Conservation (phyloP, 2,113 vertebrate species). For the Motacilla alba region DNA sequence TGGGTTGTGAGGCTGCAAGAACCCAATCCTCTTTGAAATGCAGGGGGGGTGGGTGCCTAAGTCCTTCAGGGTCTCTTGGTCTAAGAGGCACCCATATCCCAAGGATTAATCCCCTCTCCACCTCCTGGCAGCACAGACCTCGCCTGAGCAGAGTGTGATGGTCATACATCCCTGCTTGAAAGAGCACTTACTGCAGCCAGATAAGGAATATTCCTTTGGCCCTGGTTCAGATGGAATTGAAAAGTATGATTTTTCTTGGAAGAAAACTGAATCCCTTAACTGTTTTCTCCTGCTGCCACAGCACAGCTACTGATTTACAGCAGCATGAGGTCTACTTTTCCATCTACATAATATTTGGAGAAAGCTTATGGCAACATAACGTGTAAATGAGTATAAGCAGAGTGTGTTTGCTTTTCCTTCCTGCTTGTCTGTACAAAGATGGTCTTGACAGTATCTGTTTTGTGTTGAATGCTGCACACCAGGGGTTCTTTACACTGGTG, state of each 20-base stretch:
- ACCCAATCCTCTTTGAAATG: not conserved
- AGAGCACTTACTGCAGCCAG: slow-evolving; percentile 31
- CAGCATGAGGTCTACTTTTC: slow-evolving; percentile 63
- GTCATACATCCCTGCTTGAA: slow-evolving; percentile 26
- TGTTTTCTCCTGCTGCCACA: slow-evolving; percentile 58
- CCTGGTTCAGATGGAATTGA: slow-evolving; percentile 55
- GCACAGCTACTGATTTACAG: slow-evolving; percentile 67
- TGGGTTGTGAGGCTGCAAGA: not conserved
- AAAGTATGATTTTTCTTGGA: slow-evolving; percentile 73
- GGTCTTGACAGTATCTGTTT: slow-evolving; percentile 47
- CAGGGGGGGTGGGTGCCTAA: not conserved
- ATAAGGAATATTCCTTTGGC: slow-evolving; percentile 74
- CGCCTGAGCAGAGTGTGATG: not conserved
- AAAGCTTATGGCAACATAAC: slow-evolving; percentile 53
- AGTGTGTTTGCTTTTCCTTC: slow-evolving; percentile 57
- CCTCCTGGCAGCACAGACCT: not conserved
- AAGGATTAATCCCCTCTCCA: not conserved
- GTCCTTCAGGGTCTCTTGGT: not conserved
- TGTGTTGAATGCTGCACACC: not conserved
- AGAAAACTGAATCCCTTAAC: slow-evolving; percentile 64
- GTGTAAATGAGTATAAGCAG: slow-evolving; percentile 61
- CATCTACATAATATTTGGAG: slow-evolving; percentile 67
- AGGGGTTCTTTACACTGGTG: not conserved
- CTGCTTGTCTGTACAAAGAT: not conserved
- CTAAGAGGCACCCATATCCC: not conserved